Conservation (phyloP, 2,888 invertebrate species). For the Gisinianus flammeolus region DNA sequence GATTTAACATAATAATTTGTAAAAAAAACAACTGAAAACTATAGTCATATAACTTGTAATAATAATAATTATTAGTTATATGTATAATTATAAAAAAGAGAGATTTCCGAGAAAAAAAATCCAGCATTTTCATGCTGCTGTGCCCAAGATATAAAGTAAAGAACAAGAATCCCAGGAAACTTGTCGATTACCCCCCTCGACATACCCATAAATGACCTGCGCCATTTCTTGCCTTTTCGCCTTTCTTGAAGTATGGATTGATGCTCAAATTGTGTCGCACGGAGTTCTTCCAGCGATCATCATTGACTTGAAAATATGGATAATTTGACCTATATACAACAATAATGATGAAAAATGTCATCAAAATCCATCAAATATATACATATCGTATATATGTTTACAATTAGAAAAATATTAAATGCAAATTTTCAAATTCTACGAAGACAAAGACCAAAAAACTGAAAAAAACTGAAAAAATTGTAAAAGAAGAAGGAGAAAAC, state of each 20-base stretch:
- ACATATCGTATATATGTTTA: too few species aligned
- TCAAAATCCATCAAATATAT: neutral
- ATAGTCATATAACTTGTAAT: too few species aligned
- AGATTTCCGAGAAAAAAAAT: too few species aligned
- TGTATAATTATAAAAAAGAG: too few species aligned
- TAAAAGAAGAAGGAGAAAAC: slow-evolving; percentile 62
- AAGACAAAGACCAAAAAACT: neutral
- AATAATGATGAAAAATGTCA: neutral
- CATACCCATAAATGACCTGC: slow-evolving; percentile 84
- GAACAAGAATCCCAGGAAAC: too few species aligned
- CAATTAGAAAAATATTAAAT: too few species aligned
- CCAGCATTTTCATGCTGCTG: too few species aligned
- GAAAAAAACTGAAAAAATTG: neutral
- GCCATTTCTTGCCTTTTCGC: slow-evolving; percentile 80
- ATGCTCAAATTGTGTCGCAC: slow-evolving; percentile 89
- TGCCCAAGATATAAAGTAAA: too few species aligned
- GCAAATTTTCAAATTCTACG: neutral
- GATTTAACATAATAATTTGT: too few species aligned
- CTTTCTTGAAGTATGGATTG: slow-evolving; percentile 86
- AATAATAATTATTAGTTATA: too few species aligned
- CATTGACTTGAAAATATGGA: slow-evolving; percentile 86
- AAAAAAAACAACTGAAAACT: too few species aligned
- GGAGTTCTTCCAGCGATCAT: slow-evolving; percentile 92
- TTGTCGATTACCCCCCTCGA: too few species aligned
- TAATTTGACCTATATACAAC: slow-evolving; percentile 74